Evolutionary conservation across 2,113 vertebrate genomes (phyloP).

Genomic region (Ciconia maguari): DNA sequence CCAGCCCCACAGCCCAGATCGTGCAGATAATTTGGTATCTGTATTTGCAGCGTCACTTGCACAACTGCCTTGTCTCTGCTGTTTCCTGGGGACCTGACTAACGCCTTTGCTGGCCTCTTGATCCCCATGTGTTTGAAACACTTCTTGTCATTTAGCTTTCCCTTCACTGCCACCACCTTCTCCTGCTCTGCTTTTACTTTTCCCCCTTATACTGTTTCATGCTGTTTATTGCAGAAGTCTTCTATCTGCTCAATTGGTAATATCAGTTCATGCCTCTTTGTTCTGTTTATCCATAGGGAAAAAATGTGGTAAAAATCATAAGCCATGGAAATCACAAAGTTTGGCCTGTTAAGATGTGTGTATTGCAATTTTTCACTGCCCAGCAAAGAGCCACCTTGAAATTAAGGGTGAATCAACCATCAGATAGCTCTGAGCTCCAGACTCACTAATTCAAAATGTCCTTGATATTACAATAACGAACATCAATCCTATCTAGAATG

Average conservation of each 20-base stretch:
- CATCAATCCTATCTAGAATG: background rate
- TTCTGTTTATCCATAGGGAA: background rate
- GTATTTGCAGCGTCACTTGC: background rate
- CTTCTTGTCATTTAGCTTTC: background rate
- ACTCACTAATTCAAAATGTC: background rate
- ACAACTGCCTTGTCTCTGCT: background rate
- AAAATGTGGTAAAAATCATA: background rate
- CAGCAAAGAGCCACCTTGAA: background rate
- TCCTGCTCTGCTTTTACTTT: background rate
- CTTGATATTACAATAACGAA: background rate
- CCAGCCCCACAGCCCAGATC: rapidly evolving
- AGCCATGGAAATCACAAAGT: background rate
- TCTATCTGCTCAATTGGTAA: background rate
- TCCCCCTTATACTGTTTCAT: background rate
- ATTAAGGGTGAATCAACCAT: background rate
- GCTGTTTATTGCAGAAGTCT: background rate
- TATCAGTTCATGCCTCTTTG: background rate
- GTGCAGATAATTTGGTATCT: background rate
- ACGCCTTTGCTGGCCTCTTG: background rate
- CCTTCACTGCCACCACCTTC: background rate
- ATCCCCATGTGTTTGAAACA: background rate
- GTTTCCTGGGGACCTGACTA: background rate
- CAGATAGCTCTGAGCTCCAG: background rate
- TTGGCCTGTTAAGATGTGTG: background rate
- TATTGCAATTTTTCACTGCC: background rate